Percentiles rank a stretch among this genome's conserved stretches.
phyloP scores from a whole-genome alignment of 1,140 invertebrate species.

The Magallana gigas region DNA sequence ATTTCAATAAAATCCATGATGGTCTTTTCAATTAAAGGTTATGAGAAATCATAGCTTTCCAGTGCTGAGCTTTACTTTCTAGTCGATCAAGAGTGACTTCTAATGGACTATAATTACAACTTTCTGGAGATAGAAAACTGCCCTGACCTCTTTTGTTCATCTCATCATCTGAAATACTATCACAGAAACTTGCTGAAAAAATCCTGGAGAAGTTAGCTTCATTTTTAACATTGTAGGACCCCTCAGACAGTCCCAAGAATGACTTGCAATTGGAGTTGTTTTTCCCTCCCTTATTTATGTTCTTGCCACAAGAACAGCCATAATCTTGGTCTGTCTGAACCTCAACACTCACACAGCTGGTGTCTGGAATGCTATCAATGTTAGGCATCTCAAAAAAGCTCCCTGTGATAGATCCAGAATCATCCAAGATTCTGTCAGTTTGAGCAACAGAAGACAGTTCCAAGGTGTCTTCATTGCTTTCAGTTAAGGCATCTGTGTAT shows the following conservation, averaged over 20 bases:
- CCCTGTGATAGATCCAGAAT: not conserved
- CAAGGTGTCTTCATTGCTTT: not conserved
- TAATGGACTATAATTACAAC: slow-evolving; percentile 15
- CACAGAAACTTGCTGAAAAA: slow-evolving; percentile 36
- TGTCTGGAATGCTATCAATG: not conserved
- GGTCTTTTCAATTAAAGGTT: not conserved
- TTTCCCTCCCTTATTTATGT: too few species aligned
- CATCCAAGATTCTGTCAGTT: not conserved
- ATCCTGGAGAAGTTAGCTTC: slow-evolving; percentile 33
- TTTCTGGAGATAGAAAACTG: slow-evolving; percentile 19
- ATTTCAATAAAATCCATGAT: not conserved
- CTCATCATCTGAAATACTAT: not conserved
- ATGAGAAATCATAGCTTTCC: slow-evolving; percentile 3
- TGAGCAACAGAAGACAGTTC: not conserved
- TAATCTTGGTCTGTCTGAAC: slow-evolving; percentile 2
- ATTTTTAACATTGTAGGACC: slow-evolving; percentile 32
- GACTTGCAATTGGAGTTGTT: not conserved
- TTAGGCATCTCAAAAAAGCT: not conserved
- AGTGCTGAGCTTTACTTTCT: slow-evolving; percentile 47
- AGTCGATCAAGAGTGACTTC: slow-evolving; percentile 47
- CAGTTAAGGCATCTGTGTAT: not conserved
- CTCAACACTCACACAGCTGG: not conserved
- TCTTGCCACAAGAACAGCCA: not conserved
- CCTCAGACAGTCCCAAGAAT: slow-evolving; percentile 12
- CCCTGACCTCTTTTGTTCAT: not conserved